Conservation (phyloP, 2,113 vertebrate genomes). For the Hippolais icterina region DNA sequence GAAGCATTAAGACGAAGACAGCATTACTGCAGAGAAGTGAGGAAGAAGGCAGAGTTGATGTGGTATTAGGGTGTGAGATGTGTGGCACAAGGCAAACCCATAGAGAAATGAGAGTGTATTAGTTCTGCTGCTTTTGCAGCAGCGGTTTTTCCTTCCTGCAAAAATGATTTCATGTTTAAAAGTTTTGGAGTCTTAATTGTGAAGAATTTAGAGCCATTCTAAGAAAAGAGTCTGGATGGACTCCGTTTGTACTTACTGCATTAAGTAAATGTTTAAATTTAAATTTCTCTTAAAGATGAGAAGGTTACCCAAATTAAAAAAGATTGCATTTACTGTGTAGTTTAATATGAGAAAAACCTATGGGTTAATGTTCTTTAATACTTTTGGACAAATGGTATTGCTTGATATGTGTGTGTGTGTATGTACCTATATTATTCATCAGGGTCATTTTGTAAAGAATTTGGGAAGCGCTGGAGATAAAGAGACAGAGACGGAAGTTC, state of each 20-base stretch:
- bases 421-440: neutral
- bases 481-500: constrained; percentile 92
- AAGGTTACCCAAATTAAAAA: neutral
- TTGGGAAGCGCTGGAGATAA: constrained; percentile 91
- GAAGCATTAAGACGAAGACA: neutral
- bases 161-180: neutral
- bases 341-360: neutral
- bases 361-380: neutral
- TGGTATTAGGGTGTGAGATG: neutral
- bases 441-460: constrained; percentile 97
- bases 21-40: neutral
- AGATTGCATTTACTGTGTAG: neutral
- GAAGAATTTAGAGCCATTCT: neutral
- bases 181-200: neutral
- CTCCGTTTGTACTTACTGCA: neutral
- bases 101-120: neutral
- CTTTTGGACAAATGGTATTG: neutral
- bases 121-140: neutral
- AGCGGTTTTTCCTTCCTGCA: neutral
- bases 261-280: neutral
- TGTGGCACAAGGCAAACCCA: neutral
- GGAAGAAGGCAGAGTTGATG: neutral
- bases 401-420: neutral
- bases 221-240: neutral
- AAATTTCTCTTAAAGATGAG: neutral